phyloP scores from a whole-genome alignment of 2,888 invertebrate species.

The Leistus spinibarbis region DNA sequence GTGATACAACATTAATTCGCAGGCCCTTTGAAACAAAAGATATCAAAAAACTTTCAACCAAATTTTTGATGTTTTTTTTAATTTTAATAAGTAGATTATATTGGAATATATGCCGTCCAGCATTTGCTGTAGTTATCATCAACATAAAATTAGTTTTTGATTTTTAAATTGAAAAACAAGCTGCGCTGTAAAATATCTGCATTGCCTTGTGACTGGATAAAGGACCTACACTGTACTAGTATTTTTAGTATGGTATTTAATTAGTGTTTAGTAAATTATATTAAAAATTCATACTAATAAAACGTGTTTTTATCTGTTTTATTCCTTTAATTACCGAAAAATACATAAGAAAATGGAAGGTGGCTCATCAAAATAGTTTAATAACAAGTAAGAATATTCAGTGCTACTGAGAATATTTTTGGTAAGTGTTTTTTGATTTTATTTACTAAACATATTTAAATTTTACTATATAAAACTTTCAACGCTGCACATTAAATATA shows the following conservation, averaged over 20 bases:
- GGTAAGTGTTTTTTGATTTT: background rate
- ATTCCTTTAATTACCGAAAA: background rate
- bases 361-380: background rate
- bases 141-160: background rate
- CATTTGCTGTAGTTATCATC: slow-evolving; percentile 33
- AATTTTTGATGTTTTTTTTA: background rate
- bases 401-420: background rate
- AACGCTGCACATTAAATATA: background rate
- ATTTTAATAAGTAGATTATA: slow-evolving; percentile 7
- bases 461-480: background rate
- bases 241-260: slow-evolving; percentile 38
- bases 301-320: background rate
- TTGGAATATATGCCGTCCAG: slow-evolving; percentile 38
- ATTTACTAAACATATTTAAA: no score
- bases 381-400: background rate
- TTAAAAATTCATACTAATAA: slow-evolving; percentile 38
- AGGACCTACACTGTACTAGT: slow-evolving; percentile 35
- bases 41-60: slow-evolving; percentile 8
- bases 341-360: no score
- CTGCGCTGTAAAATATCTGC: slow-evolving; percentile 37
- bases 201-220: slow-evolving; percentile 37
- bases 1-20: slow-evolving; percentile 5
- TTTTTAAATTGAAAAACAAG: slow-evolving; percentile 1
- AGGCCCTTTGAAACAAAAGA: slow-evolving; percentile 18
- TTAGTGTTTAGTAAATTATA: slow-evolving; percentile 40